Base-by-base conservation (phyloP, 2,113 vertebrate species). In the Grammomys dolichurus region DNA sequence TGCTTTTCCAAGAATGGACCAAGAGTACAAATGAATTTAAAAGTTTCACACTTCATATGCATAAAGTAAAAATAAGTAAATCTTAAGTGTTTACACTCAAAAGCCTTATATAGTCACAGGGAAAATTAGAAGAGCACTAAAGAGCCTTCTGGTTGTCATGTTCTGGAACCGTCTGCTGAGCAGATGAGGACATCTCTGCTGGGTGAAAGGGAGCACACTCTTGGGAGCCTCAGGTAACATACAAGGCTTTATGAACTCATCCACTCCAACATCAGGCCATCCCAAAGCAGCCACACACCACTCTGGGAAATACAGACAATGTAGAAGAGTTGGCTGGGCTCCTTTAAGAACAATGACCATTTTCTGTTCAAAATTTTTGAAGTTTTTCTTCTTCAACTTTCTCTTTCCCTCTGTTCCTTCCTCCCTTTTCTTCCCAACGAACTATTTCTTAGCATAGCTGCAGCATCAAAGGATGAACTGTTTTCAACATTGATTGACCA, bases 401-500 rank as follows among this genome's bases (percentile, higher is more conserved):
- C 4, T 16, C 4, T 28, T 10, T 11, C 1, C 24, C 46, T n/a
- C 60, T 56, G 4, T 36, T 16, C 77, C 43, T 28, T 5, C 31
- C 7, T 31, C 20, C 67, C 17, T 7, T 43, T 4, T 60, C 24
- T 70, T 26, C 60, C 16, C 43, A 40, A 9, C 24, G 11, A 87
- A 51, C 10, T 11, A 5, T 48, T 12, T 65, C 24, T 17, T 56
- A 7, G 17, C 11, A 28, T 40, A 19, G 19, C n/a, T 43, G 10
- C 70, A 24, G 1, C 13, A 2, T 5, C 7, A 93, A 36, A 17
- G 26, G 26, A 14, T 10, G 11, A 70, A n/a, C 1, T 1, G 0
- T n/a, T 3, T 24, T 9, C 20, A 72, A 24, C 67, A n/a, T 12
- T 56, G 48, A 63, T 31, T 1, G 1, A 60, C 5, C 16, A 46